Evolutionary conservation across 2,797 vertebrate genomes (phyloP).

Genomic region (Sylvia borin): DNA sequence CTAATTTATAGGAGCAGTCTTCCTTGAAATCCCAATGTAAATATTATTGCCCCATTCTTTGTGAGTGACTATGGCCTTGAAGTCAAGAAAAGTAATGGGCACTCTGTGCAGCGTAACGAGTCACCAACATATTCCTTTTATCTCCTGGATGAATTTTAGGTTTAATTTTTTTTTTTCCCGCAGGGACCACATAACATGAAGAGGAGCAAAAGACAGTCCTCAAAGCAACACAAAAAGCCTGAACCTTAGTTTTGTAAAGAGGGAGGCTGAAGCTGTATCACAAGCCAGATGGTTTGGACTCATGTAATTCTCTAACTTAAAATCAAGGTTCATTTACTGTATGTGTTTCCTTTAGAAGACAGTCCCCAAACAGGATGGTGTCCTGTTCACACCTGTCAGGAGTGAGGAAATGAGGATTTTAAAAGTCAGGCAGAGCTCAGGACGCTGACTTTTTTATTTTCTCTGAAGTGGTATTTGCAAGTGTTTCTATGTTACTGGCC

Average conservation of each 20-base stretch:
- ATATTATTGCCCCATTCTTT: constrained; percentile 31
- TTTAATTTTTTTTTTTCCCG: neutral
- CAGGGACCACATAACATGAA: neutral
- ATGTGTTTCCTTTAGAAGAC: neutral
- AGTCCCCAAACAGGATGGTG: neutral
- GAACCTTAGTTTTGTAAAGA: neutral
- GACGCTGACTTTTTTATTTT: neutral
- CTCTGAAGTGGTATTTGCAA: neutral
- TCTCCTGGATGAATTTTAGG: neutral
- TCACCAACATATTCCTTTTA: neutral
- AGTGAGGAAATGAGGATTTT: neutral
- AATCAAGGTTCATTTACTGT: neutral
- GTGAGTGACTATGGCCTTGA: constrained; percentile 60
- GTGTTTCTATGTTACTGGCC: neutral
- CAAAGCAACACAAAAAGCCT: neutral
- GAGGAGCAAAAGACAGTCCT: neutral
- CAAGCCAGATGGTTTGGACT: neutral
- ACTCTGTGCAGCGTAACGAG: neutral
- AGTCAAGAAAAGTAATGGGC: constrained; percentile 58
- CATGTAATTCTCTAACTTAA: neutral
- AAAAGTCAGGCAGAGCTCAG: neutral
- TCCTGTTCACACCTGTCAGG: neutral
- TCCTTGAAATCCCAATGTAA: constrained; percentile 75
- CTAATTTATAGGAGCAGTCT: constrained; percentile 78
- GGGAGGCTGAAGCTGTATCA: neutral